These are phyloP conservation scores for Lagria hirta DNA, from an alignment of 2,888 invertebrate species.

Conservation along the genomic window DNA sequence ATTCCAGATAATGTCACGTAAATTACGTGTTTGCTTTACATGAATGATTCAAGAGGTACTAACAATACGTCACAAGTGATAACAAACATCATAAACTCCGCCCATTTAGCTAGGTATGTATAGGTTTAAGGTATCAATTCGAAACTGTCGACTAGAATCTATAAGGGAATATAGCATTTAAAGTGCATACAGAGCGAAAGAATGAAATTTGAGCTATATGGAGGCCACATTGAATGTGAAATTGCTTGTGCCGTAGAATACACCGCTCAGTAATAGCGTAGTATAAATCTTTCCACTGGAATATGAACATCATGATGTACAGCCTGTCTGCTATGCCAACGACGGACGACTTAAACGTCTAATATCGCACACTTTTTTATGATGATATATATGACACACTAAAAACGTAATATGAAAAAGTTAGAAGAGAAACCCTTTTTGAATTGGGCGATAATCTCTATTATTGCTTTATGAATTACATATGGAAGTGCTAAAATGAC, in stretches of 20 bases:
- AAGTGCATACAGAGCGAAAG: constrained; percentile 17
- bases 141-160: constrained; percentile 20
- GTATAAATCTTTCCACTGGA: constrained; percentile 43
- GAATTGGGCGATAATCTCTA: constrained; percentile 15
- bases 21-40: constrained; percentile 12
- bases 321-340: constrained; percentile 33
- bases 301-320: constrained; percentile 47
- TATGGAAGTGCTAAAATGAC: too few species aligned
- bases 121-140: neutral
- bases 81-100: constrained; percentile 21
- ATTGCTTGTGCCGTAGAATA: constrained; percentile 43
- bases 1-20: constrained; percentile 11
- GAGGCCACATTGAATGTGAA: constrained; percentile 45
- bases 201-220: constrained; percentile 37
- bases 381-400: constrained; percentile 28
- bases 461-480: too few species aligned
- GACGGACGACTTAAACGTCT: constrained; percentile 36
- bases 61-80: constrained; percentile 18
- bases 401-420: constrained; percentile 24
- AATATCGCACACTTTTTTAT: constrained; percentile 34
- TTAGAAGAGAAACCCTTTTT: constrained; percentile 11
- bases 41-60: constrained; percentile 21
- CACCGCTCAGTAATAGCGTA: constrained; percentile 41
- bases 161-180: constrained; percentile 20
- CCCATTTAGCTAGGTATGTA: neutral